These are phyloP conservation scores for Megastigmus dorsalis DNA, from an alignment of 2,888 invertebrate species.

Conservation along the genomic window DNA sequence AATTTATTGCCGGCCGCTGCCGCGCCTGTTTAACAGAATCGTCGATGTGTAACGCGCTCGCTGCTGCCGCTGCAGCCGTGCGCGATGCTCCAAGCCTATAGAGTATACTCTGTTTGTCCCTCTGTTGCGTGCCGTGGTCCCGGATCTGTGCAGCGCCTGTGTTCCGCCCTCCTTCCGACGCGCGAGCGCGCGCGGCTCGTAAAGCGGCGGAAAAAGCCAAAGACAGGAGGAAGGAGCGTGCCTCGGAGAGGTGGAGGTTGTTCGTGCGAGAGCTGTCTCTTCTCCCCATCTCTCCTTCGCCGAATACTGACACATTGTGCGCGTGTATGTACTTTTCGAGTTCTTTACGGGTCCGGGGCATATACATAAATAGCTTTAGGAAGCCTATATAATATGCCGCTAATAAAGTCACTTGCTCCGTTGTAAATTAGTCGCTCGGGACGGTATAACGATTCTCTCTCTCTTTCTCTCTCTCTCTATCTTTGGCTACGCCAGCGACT, in stretches of 20 bases:
- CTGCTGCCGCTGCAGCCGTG: background rate
- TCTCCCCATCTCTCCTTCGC: no score
- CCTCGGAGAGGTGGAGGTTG: no score
- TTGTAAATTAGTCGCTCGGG: constrained; percentile 9
- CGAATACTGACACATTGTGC: no score
- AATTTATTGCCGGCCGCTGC: constrained; percentile 29
- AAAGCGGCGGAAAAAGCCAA: background rate
- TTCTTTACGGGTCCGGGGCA: no score
- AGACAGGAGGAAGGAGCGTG: background rate
- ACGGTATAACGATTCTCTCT: no score
- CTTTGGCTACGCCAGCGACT: no score
- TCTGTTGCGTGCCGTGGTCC: no score
- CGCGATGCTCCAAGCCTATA: no score
- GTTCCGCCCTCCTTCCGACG: background rate
- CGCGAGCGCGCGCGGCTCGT: background rate
- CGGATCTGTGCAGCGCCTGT: background rate
- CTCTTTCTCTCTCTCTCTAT: no score
- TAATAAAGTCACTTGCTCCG: constrained; percentile 8
- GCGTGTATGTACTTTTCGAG: background rate
- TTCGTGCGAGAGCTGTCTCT: no score
- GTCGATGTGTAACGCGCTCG: constrained; percentile 19
- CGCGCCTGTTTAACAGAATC: constrained; percentile 30
- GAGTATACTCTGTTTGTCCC: no score
- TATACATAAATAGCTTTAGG: background rate
- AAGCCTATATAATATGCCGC: background rate